A percentile compares a stretch with the other conserved stretches of the same genome.
Evolutionary conservation across 2,888 invertebrate species (phyloP).

Genomic region (Amphimallon solstitiale): DNA sequence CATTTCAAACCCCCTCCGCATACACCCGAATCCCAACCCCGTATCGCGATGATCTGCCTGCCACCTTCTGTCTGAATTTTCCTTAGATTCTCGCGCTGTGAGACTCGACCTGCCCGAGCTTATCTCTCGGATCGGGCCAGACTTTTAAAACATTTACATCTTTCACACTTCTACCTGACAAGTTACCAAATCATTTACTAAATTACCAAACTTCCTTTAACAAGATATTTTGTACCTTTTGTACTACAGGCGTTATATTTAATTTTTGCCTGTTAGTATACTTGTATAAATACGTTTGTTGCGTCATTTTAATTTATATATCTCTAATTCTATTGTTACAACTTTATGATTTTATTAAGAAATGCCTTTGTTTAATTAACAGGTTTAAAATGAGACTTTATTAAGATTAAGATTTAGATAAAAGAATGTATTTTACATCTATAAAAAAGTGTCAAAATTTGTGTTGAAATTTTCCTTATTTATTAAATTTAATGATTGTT

Average conservation of each 20-base stretch:
- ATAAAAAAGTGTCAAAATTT: too few relatives aligned
- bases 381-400: too few relatives aligned
- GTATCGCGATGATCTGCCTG: constrained; percentile 54
- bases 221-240: constrained; percentile 28
- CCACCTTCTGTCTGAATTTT: constrained; percentile 35
- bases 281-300: too few relatives aligned
- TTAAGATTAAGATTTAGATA: too few relatives aligned
- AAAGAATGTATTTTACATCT: too few relatives aligned
- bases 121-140: constrained; percentile 32
- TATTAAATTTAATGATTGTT: too few relatives aligned
- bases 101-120: constrained; percentile 10
- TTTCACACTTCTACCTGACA: constrained; percentile 41
- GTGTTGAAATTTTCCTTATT: too few relatives aligned
- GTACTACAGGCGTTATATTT: constrained; percentile 11
- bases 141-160: constrained; percentile 36
- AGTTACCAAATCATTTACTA: constrained; percentile 53
- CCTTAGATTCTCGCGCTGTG: constrained; percentile 30
- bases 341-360: background rate
- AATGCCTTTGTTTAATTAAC: too few relatives aligned
- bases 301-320: background rate
- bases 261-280: background rate
- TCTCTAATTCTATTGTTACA: background rate
- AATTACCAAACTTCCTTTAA: constrained; percentile 47
- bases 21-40: constrained; percentile 33
- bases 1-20: background rate